phyloP scores from a whole-genome alignment of 1,140 invertebrate species.

The Manduca sexta region DNA sequence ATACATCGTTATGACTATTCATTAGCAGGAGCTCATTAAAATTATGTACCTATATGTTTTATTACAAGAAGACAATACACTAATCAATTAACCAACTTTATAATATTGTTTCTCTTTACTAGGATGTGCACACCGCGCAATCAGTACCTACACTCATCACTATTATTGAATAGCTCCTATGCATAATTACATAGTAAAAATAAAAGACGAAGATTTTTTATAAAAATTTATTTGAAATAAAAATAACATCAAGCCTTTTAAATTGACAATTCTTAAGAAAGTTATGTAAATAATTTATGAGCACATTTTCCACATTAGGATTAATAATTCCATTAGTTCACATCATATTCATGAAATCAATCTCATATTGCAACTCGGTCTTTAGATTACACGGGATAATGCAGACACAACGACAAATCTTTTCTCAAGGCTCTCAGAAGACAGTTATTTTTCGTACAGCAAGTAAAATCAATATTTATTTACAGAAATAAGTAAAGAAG shows the following conservation, averaged over 20 bases:
- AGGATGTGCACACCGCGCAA: no score
- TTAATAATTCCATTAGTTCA: constrained; percentile 47
- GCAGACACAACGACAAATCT: no score
- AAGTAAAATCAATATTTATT: constrained; percentile 2
- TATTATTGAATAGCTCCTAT: no score
- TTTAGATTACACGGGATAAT: no score
- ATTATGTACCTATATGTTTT: no score
- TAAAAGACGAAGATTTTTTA: constrained; percentile 33
- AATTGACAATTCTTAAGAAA: constrained; percentile 64
- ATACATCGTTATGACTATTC: no score
- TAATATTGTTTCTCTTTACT: no score
- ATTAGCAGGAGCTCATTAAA: no score
- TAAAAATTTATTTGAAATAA: constrained; percentile 69
- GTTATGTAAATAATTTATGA: constrained; percentile 62
- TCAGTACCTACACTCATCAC: no score
- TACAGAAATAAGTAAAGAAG: constrained; percentile 19
- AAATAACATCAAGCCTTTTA: constrained; percentile 70
- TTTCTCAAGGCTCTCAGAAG: neutral
- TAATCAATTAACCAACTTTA: no score
- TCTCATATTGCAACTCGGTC: constrained; percentile 18
- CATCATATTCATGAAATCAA: constrained; percentile 29
- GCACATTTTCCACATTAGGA: constrained; percentile 59
- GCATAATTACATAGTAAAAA: constrained; percentile 10
- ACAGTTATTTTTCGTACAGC: neutral
- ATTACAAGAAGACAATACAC: no score